Percentiles rank a stretch among this genome's conserved stretches.
These are phyloP conservation scores for Radopholus similis DNA, from an alignment of 1,140 invertebrate genomes.

Conservation along the genomic window DNA sequence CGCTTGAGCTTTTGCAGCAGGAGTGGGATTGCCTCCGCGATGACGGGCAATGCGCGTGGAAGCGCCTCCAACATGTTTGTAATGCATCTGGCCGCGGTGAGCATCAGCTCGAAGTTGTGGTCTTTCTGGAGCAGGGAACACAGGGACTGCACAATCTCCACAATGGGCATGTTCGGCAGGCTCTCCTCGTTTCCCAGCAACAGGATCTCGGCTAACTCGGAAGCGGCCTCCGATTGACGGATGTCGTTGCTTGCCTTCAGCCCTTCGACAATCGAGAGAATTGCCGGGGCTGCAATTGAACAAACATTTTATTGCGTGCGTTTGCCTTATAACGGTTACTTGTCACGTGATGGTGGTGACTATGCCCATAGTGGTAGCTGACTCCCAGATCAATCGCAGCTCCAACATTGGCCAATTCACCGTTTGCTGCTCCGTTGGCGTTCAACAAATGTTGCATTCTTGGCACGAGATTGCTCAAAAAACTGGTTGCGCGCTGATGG, in stretches of 20 bases:
- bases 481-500: constrained; percentile 62
- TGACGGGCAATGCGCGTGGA: constrained; percentile 87
- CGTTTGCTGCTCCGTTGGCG: constrained; percentile 46
- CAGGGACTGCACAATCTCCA: constrained; percentile 91
- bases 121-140: constrained; percentile 63
- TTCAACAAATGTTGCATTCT: constrained; percentile 94
- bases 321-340: neutral
- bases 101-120: constrained; percentile 99
- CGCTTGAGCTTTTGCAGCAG: constrained; percentile 63
- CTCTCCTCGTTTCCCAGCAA: constrained; percentile 99
- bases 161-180: constrained; percentile 90
- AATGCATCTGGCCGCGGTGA: constrained; percentile 91
- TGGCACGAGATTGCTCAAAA: constrained; percentile 87
- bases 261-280: constrained; percentile 72
- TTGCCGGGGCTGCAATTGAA: neutral
- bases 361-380: neutral
- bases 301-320: neutral
- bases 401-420: constrained; percentile 5
- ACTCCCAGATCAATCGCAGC: neutral
- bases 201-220: constrained; percentile 93
- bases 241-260: constrained; percentile 90
- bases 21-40: constrained; percentile 91
- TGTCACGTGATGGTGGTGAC: constrained; percentile 20
- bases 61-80: constrained; percentile 99
- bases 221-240: constrained; percentile 90